These are phyloP conservation scores for Meteorus cinctellus DNA, from an alignment of 2,888 invertebrate species.

Conservation along the genomic window DNA sequence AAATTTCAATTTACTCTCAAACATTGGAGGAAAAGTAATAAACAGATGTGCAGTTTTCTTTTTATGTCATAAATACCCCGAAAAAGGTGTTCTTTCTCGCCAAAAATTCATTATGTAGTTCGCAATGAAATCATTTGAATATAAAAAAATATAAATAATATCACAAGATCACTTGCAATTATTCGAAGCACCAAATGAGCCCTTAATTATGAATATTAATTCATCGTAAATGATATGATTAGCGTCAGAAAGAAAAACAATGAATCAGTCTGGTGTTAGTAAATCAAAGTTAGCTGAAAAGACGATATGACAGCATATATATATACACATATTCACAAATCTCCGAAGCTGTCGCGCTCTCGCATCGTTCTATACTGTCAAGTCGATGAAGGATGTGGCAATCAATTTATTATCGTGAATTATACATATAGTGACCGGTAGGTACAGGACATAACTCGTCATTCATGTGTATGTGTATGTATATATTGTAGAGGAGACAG, in stretches of 20 bases:
- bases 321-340: slow-evolving; percentile 13
- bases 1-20: too few relatives aligned
- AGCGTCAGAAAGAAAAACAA: not conserved
- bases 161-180: too few relatives aligned
- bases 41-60: too few relatives aligned
- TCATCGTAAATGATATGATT: too few relatives aligned
- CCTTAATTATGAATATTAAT: not conserved
- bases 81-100: too few relatives aligned
- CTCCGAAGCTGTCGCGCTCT: slow-evolving; percentile 11
- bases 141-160: too few relatives aligned
- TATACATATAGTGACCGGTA: slow-evolving; percentile 34
- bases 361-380: slow-evolving; percentile 26
- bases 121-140: too few relatives aligned
- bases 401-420: slow-evolving; percentile 56
- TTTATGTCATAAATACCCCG: too few relatives aligned
- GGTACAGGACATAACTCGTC: slow-evolving; percentile 34
- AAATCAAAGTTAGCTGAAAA: slow-evolving; percentile 17
- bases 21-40: too few relatives aligned
- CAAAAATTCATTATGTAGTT: too few relatives aligned
- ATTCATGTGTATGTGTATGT: slow-evolving; percentile 13
- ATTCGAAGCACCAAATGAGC: too few relatives aligned
- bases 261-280: not conserved
- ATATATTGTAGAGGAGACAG: slow-evolving; percentile 23
- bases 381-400: slow-evolving; percentile 52
- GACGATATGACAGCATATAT: slow-evolving; percentile 13